These are phyloP conservation scores for Steinernema feltiae DNA, from an alignment of 1,140 invertebrate genomes.

Conservation along the genomic window DNA sequence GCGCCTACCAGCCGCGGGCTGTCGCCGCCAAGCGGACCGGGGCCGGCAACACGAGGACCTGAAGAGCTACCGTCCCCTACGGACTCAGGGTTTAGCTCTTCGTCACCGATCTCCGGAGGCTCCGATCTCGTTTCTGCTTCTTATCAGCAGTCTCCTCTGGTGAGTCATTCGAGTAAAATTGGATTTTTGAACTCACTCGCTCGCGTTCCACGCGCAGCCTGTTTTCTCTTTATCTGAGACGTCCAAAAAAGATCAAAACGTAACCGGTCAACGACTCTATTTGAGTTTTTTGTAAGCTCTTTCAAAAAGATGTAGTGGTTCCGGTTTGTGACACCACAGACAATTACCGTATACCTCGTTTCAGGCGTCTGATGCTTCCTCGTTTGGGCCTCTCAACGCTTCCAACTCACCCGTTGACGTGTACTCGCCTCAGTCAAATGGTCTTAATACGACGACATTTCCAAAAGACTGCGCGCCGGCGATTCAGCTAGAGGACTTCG, in stretches of 20 bases:
- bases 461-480: neutral
- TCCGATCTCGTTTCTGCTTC: neutral
- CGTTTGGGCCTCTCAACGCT: slow-evolving; percentile 14
- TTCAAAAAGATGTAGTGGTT: too few species aligned
- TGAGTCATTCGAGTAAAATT: neutral
- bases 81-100: neutral
- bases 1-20: neutral
- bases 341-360: neutral
- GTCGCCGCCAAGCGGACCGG: neutral
- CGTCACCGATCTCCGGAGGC: neutral
- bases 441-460: neutral
- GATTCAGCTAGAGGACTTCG: neutral
- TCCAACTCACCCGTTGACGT: slow-evolving; percentile 3
- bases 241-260: neutral
- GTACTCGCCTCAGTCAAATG: neutral
- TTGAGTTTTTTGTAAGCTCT: neutral
- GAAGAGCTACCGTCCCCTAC: slow-evolving; percentile 3
- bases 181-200: neutral
- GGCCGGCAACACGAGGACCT: slow-evolving; percentile 14
- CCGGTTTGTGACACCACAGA: too few species aligned
- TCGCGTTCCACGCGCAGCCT: too few species aligned
- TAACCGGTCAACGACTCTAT: neutral
- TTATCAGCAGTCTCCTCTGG: slow-evolving; percentile 1
- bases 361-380: slow-evolving; percentile 11
- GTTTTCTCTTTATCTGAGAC: neutral